Evolutionary conservation across 2,888 invertebrate species (phyloP).

Genomic region (Micoletzkya japonica): DNA sequence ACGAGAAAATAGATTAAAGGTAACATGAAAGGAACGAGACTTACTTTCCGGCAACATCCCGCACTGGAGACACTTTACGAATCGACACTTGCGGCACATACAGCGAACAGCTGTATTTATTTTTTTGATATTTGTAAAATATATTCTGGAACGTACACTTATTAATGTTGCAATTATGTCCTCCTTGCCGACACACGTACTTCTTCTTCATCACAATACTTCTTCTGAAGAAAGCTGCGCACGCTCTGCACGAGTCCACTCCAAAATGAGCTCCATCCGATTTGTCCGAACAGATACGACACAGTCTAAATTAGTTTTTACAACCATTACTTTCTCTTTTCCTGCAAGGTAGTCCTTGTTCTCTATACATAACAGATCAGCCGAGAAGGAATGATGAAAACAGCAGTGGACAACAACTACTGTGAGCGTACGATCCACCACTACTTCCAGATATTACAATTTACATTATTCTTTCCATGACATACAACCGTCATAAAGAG

Average conservation of each 20-base stretch:
- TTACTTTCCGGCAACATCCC: slow-evolving; percentile 38
- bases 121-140: not conserved
- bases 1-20: not conserved
- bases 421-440: too few species aligned
- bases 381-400: too few species aligned
- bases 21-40: slow-evolving; percentile 1
- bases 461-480: too few species aligned
- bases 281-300: slow-evolving; percentile 35
- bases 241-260: slow-evolving; percentile 37
- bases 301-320: slow-evolving; percentile 10
- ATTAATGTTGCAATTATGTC: slow-evolving; percentile 35
- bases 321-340: too few species aligned
- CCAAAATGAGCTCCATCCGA: slow-evolving; percentile 40
- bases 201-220: slow-evolving; percentile 36
- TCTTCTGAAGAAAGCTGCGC: slow-evolving; percentile 35
- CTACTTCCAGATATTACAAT: too few species aligned
- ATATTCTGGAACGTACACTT: slow-evolving; percentile 29
- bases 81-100: slow-evolving; percentile 39
- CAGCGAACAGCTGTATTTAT: slow-evolving; percentile 35
- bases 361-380: too few species aligned
- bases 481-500: too few species aligned
- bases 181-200: slow-evolving; percentile 38
- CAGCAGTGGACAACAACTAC: too few species aligned
- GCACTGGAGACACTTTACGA: slow-evolving; percentile 35
- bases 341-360: too few species aligned